Evolutionary conservation across 37 sponge, comb jelly and placozoan species (phyloP).

Genomic region (Oopsacas minuta): DNA sequence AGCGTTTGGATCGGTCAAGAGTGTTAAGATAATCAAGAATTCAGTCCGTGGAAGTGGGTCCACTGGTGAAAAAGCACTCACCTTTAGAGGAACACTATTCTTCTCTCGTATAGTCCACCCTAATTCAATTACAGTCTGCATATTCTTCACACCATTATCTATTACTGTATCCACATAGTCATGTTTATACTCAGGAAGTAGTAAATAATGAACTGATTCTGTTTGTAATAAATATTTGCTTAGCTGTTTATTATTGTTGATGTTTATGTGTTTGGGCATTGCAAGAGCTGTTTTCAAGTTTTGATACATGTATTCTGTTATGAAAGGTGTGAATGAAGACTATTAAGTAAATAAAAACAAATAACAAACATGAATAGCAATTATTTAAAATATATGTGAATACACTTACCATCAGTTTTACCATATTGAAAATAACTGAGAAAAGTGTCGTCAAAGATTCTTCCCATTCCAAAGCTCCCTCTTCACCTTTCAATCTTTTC

Average conservation of each 20-base stretch:
- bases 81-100: conserved; percentile 80
- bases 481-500: conserved; percentile 79
- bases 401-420: conserved; percentile 56
- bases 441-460: conserved; percentile 64
- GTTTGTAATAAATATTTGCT: neutral
- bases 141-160: conserved; percentile 54
- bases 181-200: conserved; percentile 24
- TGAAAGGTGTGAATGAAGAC: conserved; percentile 95
- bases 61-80: too few relatives aligned
- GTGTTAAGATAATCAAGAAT: too few relatives aligned
- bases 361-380: neutral
- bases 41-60: too few relatives aligned
- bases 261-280: neutral
- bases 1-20: too few relatives aligned
- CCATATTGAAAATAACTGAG: conserved; percentile 72
- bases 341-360: neutral
- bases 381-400: neutral
- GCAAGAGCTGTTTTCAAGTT: conserved; percentile 33
- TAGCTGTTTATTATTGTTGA: neutral
- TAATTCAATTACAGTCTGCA: conserved; percentile 89
- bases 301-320: conserved; percentile 91
- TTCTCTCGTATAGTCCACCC: conserved; percentile 73
- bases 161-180: conserved; percentile 64
- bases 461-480: conserved; percentile 40
- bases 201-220: neutral